These are phyloP conservation scores for Sardinella longiceps DNA, from an alignment of 2,797 vertebrate species.

Conservation along the genomic window DNA sequence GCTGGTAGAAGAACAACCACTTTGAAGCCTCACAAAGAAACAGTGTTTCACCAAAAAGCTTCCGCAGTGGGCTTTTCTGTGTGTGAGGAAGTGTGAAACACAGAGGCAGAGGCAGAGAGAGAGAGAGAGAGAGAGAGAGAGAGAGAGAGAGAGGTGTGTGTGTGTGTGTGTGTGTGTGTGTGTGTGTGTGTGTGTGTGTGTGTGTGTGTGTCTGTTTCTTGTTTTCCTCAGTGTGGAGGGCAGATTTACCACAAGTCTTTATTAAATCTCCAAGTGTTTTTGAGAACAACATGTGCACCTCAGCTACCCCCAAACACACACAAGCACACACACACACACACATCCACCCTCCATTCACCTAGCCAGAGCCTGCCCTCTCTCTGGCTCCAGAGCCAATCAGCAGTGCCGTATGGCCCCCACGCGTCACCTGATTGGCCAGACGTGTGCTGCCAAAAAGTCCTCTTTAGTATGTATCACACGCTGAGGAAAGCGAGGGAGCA, in stretches of 20 bases:
- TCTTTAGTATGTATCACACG: constrained; percentile 37
- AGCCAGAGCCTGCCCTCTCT: background rate
- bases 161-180: background rate
- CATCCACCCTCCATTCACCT: background rate
- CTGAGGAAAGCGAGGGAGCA: constrained; percentile 19
- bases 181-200: background rate
- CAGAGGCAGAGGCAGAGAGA: too few species aligned
- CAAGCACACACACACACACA: too few species aligned
- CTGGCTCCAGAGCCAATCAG: background rate
- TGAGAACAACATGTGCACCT: background rate
- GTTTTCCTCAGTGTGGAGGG: background rate
- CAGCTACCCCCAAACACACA: background rate
- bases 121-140: background rate
- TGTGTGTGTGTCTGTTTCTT: background rate
- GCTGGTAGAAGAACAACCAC: too few species aligned
- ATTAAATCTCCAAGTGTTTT: constrained; percentile 15
- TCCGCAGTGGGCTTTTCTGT: background rate
- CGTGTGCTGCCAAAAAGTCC: background rate
- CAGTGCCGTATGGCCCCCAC: constrained; percentile 18
- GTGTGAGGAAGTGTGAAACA: background rate
- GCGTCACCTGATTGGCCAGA: background rate
- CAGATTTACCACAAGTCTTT: background rate
- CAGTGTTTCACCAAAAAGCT: too few species aligned
- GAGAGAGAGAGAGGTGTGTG: background rate
- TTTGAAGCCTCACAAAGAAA: too few species aligned